Conservation (phyloP, 2,888 invertebrate species). For the Lycophotia porphyrea region DNA sequence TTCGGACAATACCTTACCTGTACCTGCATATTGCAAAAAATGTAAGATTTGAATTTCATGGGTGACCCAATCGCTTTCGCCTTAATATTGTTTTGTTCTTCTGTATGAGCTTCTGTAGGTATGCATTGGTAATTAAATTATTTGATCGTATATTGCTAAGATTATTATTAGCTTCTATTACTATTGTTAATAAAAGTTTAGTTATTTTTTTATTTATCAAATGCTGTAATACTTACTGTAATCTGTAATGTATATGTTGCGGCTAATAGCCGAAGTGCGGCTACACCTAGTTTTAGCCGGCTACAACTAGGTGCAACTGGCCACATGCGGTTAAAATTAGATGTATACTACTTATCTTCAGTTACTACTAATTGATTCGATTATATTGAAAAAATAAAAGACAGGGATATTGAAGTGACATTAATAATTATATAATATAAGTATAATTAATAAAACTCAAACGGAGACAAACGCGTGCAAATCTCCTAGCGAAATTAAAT, state of each 20-base stretch:
- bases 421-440: too few species aligned
- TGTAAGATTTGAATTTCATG: not conserved
- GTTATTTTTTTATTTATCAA: not conserved
- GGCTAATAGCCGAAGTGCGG: too few species aligned
- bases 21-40: not conserved
- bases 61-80: not conserved
- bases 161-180: not conserved
- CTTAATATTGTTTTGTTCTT: not conserved
- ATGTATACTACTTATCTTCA: too few species aligned
- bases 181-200: not conserved
- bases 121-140: constrained; percentile 13
- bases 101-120: constrained; percentile 17
- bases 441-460: too few species aligned
- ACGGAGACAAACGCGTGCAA: too few species aligned
- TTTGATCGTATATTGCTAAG: not conserved
- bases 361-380: too few species aligned
- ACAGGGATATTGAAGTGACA: too few species aligned
- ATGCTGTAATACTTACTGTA: not conserved
- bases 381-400: too few species aligned
- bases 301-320: too few species aligned
- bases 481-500: too few species aligned
- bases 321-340: too few species aligned
- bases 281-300: too few species aligned
- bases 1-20: not conserved
- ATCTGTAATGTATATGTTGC: not conserved